These are phyloP conservation scores for Heterotilapia buettikoferi DNA, from an alignment of 2,113 vertebrate genomes.

Conservation along the genomic window DNA sequence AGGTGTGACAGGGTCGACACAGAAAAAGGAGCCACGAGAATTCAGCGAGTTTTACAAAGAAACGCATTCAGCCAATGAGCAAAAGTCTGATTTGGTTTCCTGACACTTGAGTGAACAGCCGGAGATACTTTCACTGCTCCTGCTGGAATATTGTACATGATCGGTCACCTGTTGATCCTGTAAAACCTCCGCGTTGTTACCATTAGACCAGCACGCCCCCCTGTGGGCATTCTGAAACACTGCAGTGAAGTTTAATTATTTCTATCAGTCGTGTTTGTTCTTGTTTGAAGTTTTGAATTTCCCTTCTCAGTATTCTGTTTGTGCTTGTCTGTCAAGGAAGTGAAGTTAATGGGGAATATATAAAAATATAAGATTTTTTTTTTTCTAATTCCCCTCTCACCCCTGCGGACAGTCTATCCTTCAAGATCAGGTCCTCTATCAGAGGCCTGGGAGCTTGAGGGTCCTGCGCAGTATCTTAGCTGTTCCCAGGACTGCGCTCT, in stretches of 20 bases:
- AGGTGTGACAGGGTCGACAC: not conserved
- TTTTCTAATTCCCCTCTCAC: no score
- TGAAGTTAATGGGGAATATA: fast-evolving
- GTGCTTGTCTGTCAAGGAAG: not conserved
- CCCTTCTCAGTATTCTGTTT: not conserved
- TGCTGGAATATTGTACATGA: not conserved
- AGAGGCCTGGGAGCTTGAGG: not conserved
- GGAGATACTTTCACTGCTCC: not conserved
- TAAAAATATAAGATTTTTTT: fast-evolving
- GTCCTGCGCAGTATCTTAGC: not conserved
- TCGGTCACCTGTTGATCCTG: not conserved
- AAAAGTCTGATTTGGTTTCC: not conserved
- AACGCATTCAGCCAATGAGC: not conserved
- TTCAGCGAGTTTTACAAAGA: not conserved
- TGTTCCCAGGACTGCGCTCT: not conserved
- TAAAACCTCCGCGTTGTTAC: not conserved
- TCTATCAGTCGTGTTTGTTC: not conserved
- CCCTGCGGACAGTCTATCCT: not conserved
- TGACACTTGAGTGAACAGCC: not conserved
- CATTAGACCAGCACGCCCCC: not conserved
- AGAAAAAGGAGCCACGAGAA: fast-evolving
- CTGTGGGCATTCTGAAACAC: not conserved
- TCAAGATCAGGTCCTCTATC: fast-evolving
- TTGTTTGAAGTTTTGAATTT: not conserved
- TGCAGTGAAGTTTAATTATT: not conserved